These are phyloP conservation scores for Oncorhynchus masou DNA, from an alignment of 2,113 vertebrate genomes.

Conservation along the genomic window DNA sequence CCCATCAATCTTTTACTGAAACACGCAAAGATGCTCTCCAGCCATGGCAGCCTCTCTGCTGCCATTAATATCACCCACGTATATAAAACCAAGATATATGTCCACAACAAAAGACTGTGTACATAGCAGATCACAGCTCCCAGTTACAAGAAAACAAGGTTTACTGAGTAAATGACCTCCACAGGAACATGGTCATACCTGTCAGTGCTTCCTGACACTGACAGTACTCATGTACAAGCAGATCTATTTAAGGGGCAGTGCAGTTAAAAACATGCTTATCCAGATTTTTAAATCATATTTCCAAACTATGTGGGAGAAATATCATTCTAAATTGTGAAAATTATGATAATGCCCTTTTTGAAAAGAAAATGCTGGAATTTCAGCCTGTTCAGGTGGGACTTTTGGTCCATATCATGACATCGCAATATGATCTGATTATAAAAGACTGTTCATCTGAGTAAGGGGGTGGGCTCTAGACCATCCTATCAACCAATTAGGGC, in stretches of 20 bases:
- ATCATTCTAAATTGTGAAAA: too few species aligned
- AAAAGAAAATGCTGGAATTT: too few species aligned
- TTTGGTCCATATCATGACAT: too few species aligned
- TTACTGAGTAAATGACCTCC: constrained; percentile 8
- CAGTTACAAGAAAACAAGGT: constrained; percentile 4
- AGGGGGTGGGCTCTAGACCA: too few species aligned
- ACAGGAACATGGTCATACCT: background rate
- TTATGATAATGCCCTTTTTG: too few species aligned
- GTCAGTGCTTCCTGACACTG: background rate
- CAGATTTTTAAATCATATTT: background rate
- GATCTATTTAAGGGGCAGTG: background rate
- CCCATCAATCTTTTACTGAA: background rate
- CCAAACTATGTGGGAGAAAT: too few species aligned
- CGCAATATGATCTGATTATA: too few species aligned
- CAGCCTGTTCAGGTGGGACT: too few species aligned
- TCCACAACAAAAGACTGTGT: constrained; percentile 12
- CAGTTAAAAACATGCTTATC: background rate
- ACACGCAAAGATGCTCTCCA: background rate
- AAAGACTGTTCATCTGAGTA: too few species aligned
- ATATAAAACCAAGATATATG: constrained; percentile 18
- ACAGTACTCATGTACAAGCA: background rate
- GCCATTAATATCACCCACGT: constrained; percentile 13
- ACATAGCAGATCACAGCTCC: constrained; percentile 17
- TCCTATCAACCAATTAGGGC: too few species aligned
- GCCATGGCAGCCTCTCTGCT: background rate